Conservation (phyloP, 2,797 vertebrate species). For the Malacoraja senta region DNA sequence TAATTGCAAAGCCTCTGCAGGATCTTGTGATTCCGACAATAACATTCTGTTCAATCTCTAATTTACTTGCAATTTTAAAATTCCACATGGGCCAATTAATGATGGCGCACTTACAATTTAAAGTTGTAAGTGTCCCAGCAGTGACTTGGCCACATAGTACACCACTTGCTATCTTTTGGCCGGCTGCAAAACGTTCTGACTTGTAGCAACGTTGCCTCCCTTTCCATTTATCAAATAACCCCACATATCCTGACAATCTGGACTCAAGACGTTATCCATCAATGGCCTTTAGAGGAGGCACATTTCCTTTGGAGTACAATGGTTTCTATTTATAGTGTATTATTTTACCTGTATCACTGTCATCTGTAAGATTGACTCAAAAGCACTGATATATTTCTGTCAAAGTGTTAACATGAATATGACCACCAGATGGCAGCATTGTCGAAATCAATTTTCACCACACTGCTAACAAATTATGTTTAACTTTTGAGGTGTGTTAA, state of each 20-base stretch:
- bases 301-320: neutral
- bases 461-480: neutral
- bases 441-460: neutral
- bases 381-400: neutral
- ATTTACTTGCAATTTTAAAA: too few species aligned
- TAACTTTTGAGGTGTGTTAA: neutral
- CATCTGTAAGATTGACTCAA: neutral
- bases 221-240: neutral
- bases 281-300: neutral
- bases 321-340: neutral
- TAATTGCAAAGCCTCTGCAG: too few species aligned
- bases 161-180: neutral
- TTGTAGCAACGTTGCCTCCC: neutral
- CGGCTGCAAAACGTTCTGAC: neutral
- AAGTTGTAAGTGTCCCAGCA: neutral
- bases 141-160: neutral
- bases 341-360: neutral
- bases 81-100: too few species aligned
- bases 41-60: too few species aligned
- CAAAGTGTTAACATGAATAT: neutral
- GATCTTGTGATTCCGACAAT: too few species aligned
- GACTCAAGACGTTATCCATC: neutral
- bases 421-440: slow-evolving; percentile 23
- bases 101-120: neutral
- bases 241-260: neutral